Evolutionary conservation across 2,113 vertebrate species (phyloP), one percentile per base, ranked within the genome.

Genomic region (Aptenodytes patagonicus): DNA sequence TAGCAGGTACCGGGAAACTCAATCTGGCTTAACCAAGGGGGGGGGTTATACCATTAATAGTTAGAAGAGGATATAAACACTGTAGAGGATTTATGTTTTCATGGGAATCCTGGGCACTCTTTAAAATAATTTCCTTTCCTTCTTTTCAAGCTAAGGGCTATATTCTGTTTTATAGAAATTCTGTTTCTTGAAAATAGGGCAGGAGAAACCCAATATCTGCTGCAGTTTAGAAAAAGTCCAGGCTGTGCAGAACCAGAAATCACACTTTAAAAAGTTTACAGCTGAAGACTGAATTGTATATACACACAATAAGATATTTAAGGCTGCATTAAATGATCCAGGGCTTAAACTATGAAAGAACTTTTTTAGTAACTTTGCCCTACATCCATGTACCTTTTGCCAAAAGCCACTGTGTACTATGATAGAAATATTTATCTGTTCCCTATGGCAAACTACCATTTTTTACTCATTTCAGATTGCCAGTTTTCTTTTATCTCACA

Each of bases 21-120:
- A 87, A 68, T 87, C 76, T 72, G 57, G 78, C 66, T 95, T 84
- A 91, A 89, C 52, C n/a, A 81, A 83, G 77, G 81, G 72, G 64
- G 34, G 14, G 72, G 66, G 44, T 58, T 91, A 64, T 89, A 66
- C 11, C 78, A 91, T 58, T 95, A 90, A 46, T 82, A 91, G 83
- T 87, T 89, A 79, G 61, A 91, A 94, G 60, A 91, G 89, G 77
- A 92, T 95, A 93, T 91, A 90, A 94, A 87, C 70, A 62, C 21
- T 61, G 47, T 4, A 91, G 87, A 82, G 83, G 94, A 97, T 95
- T 96, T 95, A 54, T 38, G 47, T 71, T 95, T 89, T 84, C 40
- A 61, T 29, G 42, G 49, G 81, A 93, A 93, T 84, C 73, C 54
- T 72, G 62, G 93, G 52, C 81, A 87, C 87, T 95, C 84, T 95